Base-by-base conservation (phyloP, 2,888 invertebrate genomes). In the Acleris cristana region DNA sequence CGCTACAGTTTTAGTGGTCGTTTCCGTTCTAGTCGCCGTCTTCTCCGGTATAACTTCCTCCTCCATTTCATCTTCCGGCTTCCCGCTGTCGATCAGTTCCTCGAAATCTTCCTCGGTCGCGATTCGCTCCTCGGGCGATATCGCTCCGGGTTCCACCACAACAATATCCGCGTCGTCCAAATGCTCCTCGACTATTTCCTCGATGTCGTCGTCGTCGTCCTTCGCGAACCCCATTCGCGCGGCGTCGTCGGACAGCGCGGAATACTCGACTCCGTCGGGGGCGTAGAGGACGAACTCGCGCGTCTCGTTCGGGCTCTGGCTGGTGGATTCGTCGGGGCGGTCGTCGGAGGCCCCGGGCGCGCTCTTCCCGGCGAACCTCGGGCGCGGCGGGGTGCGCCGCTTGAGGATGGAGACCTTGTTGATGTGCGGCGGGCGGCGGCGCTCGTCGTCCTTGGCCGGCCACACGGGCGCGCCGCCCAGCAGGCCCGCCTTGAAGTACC, bases 401-500 rank as follows among this genome's bases (percentile, higher is more conserved):
- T 94, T 95, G 2, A 95, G 83, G 64, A 95, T 94, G 1, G 95
- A 94, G 2, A 94, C 94, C 81, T 94, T 94, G 84, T 93, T 84
- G 21, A 89, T 76, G 69, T 89, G 89, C 0, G 84, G 75, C 2
- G 82, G 77, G 1, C 87, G 81, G 1, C 93, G 92, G 2, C 83
- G 78, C 16, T 86, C 87, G 67, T 87, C 87, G 16, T 87, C 87
- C 59, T 86, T 89, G 44, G 85, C 86, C 0, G 84, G 94, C 95
- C 95, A 95, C 88, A 95, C 94, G 1, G 95, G 95, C 0, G 95
- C 94, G 6, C 96, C 96, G 23, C 96, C 96, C 70, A 94, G 85
- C 3, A 96, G 86, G 69, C 93, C 96, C 3, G 95, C 88, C 76
- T 94, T 94, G 73, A 94, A 91, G 81, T 94, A 95, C 55, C 94